Evolutionary conservation across 1,140 invertebrate species (phyloP), one percentile per base, ranked within the genome.

Genomic region (Lucilia sericata): DNA sequence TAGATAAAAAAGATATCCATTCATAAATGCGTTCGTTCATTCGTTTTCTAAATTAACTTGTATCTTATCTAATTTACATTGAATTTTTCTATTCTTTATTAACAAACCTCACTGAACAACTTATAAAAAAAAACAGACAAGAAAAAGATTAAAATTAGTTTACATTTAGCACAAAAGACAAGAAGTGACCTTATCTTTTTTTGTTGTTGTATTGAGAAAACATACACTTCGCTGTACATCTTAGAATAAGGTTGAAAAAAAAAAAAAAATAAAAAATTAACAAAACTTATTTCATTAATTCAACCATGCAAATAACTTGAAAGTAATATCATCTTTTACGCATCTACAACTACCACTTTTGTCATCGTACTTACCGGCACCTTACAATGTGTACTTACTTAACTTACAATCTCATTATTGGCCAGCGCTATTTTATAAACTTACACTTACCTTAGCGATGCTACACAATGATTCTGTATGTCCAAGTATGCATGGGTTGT

Each of bases 271-370:
- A 70, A 42, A 78, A 78, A 78, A 78, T 78, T 78, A 78, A 78
- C 75, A 47, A 78, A 78, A 78, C 75, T 78, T 47, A 78, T 78
- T 78, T 78, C 75, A 78, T 78, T 78, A 78, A 78, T 78, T 78
- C 75, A 78, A 78, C 75, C 75, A 78, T 78, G 75, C 42, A 78
- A 78, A 78, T 47, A 78, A 78, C 75, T 42, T 78, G 75, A 78
- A 78, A 78, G 75, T 36, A 47, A 19, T 47, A 19, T 78, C 36
- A 47, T 78, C 36, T 19, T n/a, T 14, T 19, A 10, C 9, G 10
- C 21, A 70, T 70, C n/a, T 21, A 70, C 65, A 21, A 2, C 65
- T 1, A 12, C 65, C 19, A 21, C 55, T n/a, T 7, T 60, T 60
- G 21, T 21, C 65, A 70, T 21, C 19, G 12, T 21, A 60, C 55